phyloP scores from a whole-genome alignment of 2,888 invertebrate genomes.

The Bembecia ichneumoniformis region DNA sequence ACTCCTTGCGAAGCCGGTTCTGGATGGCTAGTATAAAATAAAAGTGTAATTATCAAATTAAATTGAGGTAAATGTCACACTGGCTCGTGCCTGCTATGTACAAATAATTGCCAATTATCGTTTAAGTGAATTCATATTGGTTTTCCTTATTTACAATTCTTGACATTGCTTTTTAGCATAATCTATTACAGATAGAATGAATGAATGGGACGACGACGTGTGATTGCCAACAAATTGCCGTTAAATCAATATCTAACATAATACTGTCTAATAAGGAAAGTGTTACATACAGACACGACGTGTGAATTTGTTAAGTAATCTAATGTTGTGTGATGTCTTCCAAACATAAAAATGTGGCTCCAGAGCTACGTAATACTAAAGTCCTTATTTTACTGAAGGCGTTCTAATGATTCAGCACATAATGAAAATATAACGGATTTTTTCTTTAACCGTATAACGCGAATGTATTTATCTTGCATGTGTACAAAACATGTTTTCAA shows the following conservation, averaged over 20 bases:
- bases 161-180: slow-evolving; percentile 7
- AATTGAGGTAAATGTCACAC: too few species aligned
- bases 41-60: too few species aligned
- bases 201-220: slow-evolving; percentile 1
- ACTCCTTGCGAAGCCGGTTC: too few species aligned
- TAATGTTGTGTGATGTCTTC: background rate
- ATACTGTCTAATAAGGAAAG: slow-evolving; percentile 22
- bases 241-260: slow-evolving; percentile 7
- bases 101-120: too few species aligned
- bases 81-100: too few species aligned
- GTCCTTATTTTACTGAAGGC: background rate
- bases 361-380: background rate
- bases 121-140: background rate
- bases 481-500: background rate
- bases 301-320: slow-evolving; percentile 20
- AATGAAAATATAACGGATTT: background rate
- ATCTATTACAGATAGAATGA: slow-evolving; percentile 11
- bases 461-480: background rate
- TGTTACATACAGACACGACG: slow-evolving; percentile 14
- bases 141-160: background rate
- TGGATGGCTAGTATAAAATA: too few species aligned
- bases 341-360: background rate
- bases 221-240: background rate
- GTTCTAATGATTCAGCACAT: background rate
- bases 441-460: background rate